Evolutionary conservation across 2,797 vertebrate species (phyloP).

Genomic region (Halcyon smyrnensis): DNA sequence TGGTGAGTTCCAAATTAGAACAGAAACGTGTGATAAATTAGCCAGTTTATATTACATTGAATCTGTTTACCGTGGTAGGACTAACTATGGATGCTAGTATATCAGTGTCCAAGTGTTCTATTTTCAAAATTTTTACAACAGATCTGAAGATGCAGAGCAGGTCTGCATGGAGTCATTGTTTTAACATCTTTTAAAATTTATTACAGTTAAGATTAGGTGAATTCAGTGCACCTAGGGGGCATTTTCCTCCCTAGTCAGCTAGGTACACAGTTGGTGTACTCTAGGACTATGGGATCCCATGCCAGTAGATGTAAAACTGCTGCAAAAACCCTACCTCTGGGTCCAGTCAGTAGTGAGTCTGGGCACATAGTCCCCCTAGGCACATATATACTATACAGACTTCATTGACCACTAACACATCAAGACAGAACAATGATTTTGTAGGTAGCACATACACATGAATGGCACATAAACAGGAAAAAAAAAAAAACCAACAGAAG

Average conservation of each 20-base stretch:
- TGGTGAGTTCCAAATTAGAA: not conserved
- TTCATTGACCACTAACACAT: not conserved
- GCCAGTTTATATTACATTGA: accelerated
- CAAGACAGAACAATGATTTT: not conserved
- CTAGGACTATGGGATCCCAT: not conserved
- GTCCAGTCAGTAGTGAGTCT: not conserved
- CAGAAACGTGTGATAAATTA: not conserved
- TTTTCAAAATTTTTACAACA: not conserved
- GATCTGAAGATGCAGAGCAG: not conserved
- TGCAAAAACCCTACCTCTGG: not conserved
- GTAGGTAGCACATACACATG: not conserved
- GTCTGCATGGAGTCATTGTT: not conserved
- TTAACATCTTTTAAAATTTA: not conserved
- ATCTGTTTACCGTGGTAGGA: not conserved
- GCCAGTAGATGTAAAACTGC: not conserved
- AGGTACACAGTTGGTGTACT: too few species aligned
- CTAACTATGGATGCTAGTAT: not conserved
- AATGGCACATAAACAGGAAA: not conserved
- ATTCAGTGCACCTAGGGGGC: not conserved
- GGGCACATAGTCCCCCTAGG: not conserved
- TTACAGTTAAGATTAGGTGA: not conserved
- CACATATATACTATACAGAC: not conserved
- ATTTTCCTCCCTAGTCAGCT: not conserved
- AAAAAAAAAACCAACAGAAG: accelerated
- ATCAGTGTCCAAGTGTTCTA: not conserved